Evolutionary conservation across 2,888 invertebrate genomes (phyloP).

Genomic region (Agriopis marginaria): DNA sequence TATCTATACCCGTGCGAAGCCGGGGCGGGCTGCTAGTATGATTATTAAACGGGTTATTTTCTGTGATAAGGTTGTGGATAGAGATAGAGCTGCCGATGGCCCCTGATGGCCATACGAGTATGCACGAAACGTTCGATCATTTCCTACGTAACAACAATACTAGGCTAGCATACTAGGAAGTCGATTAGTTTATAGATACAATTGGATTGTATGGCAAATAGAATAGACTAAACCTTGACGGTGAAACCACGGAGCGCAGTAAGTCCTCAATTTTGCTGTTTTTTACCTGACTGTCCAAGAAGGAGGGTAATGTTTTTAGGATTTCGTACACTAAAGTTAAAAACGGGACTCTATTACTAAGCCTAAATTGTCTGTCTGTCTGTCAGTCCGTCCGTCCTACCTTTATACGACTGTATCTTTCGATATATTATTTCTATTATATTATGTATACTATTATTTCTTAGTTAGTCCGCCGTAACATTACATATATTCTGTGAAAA

Average conservation of each 20-base stretch:
- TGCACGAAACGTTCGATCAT: conserved; percentile 2
- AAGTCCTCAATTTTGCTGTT: background rate
- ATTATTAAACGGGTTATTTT: background rate
- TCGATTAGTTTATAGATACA: conserved; percentile 5
- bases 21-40: too few species aligned
- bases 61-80: background rate
- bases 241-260: background rate
- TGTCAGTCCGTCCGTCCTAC: too few species aligned
- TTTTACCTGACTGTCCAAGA: background rate
- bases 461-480: too few species aligned
- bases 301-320: too few species aligned
- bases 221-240: conserved; percentile 4
- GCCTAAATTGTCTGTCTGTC: too few species aligned
- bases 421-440: too few species aligned
- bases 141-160: background rate
- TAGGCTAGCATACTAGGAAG: conserved; percentile 9
- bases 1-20: too few species aligned
- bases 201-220: conserved; percentile 1
- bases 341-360: too few species aligned
- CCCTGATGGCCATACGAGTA: background rate
- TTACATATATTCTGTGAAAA: too few species aligned
- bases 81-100: background rate
- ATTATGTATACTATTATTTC: too few species aligned
- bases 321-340: too few species aligned
- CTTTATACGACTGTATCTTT: too few species aligned